Evolutionary conservation across 2,113 vertebrate species (phyloP).

Genomic region (Sceloporus tristichus): DNA sequence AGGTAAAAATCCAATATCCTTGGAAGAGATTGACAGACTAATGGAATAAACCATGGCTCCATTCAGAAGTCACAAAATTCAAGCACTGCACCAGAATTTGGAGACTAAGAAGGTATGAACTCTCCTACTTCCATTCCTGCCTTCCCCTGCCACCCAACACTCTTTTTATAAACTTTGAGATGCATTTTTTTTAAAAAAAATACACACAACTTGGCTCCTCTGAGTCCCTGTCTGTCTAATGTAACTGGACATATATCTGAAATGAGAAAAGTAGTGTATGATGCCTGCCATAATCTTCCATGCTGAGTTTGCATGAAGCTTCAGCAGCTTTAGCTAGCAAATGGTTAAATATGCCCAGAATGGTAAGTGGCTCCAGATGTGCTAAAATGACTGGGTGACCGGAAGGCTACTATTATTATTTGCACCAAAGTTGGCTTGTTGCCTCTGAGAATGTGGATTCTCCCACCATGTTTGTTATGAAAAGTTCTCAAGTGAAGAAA

Average conservation of each 20-base stretch:
- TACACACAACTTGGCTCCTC: neutral
- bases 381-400: slow-evolving; percentile 71
- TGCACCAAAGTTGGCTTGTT: slow-evolving; percentile 66
- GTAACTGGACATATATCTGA: neutral
- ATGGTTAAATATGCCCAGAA: slow-evolving; percentile 69
- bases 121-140: too few relatives aligned
- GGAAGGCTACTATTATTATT: slow-evolving; percentile 71
- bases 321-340: slow-evolving; percentile 37
- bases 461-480: slow-evolving; percentile 58
- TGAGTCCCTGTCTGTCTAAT: neutral
- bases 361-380: slow-evolving; percentile 80
- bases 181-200: too few relatives aligned
- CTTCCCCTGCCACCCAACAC: too few relatives aligned
- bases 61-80: neutral
- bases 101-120: neutral
- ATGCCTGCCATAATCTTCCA: accelerated
- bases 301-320: slow-evolving; percentile 2
- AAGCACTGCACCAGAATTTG: neutral
- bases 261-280: neutral
- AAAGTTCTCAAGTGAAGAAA: slow-evolving; percentile 36
- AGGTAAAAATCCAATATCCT: neutral
- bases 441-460: slow-evolving; percentile 46
- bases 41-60: neutral
- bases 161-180: neutral
- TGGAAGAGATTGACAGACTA: neutral